These are phyloP conservation scores for Balaeniceps rex DNA, from an alignment of 2,113 vertebrate species.

Conservation along the genomic window DNA sequence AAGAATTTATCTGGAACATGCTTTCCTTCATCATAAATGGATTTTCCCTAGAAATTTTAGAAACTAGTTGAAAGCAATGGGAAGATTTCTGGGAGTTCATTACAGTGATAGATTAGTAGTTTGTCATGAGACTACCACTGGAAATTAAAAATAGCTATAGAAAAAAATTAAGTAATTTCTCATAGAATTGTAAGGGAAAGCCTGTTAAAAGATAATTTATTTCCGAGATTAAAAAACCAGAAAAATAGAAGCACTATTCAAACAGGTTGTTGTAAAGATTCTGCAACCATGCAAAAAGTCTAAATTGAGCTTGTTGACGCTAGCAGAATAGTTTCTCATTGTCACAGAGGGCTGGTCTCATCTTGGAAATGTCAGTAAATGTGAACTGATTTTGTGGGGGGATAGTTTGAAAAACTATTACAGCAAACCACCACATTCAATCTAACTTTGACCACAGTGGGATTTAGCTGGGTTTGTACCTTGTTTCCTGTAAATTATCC, in stretches of 20 bases:
- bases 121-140: background rate
- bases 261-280: background rate
- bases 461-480: background rate
- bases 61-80: background rate
- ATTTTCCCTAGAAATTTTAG: background rate
- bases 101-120: background rate
- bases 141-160: background rate
- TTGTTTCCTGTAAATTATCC: background rate
- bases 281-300: background rate
- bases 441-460: background rate
- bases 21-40: background rate
- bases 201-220: background rate
- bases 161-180: background rate
- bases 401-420: background rate
- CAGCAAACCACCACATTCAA: background rate
- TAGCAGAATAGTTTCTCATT: background rate
- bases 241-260: background rate
- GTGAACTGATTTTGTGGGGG: background rate
- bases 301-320: too few relatives aligned
- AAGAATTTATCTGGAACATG: background rate
- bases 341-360: background rate
- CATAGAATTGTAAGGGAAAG: background rate
- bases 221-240: background rate
- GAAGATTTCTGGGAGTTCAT: background rate
- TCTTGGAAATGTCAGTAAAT: background rate